Conservation (phyloP, 1,140 invertebrate genomes). For the Chlorops oryzae region DNA sequence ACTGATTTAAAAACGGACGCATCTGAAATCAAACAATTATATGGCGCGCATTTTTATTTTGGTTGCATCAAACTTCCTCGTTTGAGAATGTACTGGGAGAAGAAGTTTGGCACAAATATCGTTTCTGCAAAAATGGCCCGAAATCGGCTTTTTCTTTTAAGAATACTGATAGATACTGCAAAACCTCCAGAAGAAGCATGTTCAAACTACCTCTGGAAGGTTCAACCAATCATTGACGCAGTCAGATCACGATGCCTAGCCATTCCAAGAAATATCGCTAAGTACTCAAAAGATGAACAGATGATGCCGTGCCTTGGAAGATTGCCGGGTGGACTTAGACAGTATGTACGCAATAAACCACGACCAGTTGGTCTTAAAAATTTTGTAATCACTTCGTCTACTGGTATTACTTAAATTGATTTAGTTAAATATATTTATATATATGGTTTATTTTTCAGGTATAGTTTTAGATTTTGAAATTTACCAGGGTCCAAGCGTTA, state of each 20-base stretch:
- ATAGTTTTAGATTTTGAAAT: too few relatives aligned
- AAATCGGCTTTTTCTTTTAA: slow-evolving; percentile 1
- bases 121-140: neutral
- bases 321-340: too few relatives aligned
- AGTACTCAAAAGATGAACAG: neutral
- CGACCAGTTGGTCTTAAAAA: too few relatives aligned
- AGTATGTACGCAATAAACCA: too few relatives aligned
- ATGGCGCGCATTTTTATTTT: neutral
- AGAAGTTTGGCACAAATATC: slow-evolving; percentile 3
- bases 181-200: neutral
- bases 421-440: too few relatives aligned
- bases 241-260: slow-evolving; percentile 1
- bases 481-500: too few relatives aligned
- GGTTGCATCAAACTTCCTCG: slow-evolving; percentile 2
- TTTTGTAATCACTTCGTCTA: too few relatives aligned
- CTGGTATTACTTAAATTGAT: too few relatives aligned
- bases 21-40: neutral
- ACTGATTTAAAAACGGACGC: too few relatives aligned
- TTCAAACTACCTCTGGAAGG: slow-evolving; percentile 1
- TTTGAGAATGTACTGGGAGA: slow-evolving; percentile 3
- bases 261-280: neutral
- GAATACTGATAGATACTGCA: neutral
- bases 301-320: neutral
- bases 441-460: too few relatives aligned
- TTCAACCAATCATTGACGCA: neutral